Percentiles rank a stretch among this genome's conserved stretches.
These are phyloP conservation scores for Corythoichthys intestinalis DNA, from an alignment of 2,113 vertebrate species.

Conservation along the genomic window DNA sequence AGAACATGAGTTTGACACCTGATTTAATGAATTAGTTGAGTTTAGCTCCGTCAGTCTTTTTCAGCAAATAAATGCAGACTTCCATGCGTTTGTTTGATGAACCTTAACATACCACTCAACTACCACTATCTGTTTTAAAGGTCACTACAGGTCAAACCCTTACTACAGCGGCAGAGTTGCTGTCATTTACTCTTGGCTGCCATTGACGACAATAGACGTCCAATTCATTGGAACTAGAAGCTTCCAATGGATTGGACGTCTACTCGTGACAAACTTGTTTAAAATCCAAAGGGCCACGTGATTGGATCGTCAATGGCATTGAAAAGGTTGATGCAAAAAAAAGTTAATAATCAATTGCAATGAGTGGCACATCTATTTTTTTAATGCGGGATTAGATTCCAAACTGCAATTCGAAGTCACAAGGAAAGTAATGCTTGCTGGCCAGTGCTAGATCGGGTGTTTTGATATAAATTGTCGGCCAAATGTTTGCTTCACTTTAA, in stretches of 20 bases:
- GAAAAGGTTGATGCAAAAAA: constrained; percentile 14
- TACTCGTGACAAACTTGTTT: no score
- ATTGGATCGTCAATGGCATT: no score
- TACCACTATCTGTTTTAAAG: constrained; percentile 20
- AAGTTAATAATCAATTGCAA: constrained; percentile 10
- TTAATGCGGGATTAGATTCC: neutral
- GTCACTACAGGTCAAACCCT: constrained; percentile 16
- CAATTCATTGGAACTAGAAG: no score
- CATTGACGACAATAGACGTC: no score
- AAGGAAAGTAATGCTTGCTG: constrained; percentile 4
- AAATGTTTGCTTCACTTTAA: constrained; percentile 81
- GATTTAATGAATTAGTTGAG: neutral
- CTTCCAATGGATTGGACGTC: no score
- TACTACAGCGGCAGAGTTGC: neutral
- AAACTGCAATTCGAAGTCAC: constrained; percentile 13
- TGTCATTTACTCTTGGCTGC: no score
- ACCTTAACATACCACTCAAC: constrained; percentile 20
- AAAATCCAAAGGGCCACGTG: no score
- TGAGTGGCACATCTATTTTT: constrained; percentile 9
- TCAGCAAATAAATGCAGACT: constrained; percentile 24
- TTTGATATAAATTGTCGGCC: constrained; percentile 81
- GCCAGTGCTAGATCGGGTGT: neutral
- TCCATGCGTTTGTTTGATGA: constrained; percentile 21
- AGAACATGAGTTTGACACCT: neutral
- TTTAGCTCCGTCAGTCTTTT: neutral